Evolutionary conservation across 2,113 vertebrate genomes (phyloP).

Genomic region (Corvus moneduloides): DNA sequence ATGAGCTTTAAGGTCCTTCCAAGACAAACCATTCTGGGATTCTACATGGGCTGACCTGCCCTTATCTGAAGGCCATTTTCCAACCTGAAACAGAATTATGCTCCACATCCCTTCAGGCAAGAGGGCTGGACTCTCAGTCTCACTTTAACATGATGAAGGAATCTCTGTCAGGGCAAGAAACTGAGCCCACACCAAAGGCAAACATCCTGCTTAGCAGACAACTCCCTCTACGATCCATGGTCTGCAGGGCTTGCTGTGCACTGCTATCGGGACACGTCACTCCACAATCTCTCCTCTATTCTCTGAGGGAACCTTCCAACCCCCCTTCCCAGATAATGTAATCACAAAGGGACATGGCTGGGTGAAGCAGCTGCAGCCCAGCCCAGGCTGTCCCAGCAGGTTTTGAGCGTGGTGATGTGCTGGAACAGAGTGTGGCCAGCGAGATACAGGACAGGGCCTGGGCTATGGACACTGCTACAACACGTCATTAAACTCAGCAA

Average conservation of each 20-base stretch:
- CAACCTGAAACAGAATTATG: background rate
- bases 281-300: background rate
- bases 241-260: background rate
- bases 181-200: background rate
- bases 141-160: background rate
- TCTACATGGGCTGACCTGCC: background rate
- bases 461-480: background rate
- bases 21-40: background rate
- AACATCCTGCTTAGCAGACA: background rate
- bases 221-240: accelerated
- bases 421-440: background rate
- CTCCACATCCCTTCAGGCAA: background rate
- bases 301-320: background rate
- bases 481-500: background rate
- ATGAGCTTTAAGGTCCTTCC: background rate
- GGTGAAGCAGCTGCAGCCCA: background rate
- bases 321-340: background rate
- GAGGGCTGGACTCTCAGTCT: background rate
- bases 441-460: background rate
- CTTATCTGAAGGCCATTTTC: background rate
- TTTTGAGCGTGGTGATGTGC: background rate
- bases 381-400: background rate
- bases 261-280: background rate
- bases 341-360: background rate
- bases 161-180: background rate